phyloP scores from a whole-genome alignment of 2,113 vertebrate genomes.

The Mirounga angustirostris region DNA sequence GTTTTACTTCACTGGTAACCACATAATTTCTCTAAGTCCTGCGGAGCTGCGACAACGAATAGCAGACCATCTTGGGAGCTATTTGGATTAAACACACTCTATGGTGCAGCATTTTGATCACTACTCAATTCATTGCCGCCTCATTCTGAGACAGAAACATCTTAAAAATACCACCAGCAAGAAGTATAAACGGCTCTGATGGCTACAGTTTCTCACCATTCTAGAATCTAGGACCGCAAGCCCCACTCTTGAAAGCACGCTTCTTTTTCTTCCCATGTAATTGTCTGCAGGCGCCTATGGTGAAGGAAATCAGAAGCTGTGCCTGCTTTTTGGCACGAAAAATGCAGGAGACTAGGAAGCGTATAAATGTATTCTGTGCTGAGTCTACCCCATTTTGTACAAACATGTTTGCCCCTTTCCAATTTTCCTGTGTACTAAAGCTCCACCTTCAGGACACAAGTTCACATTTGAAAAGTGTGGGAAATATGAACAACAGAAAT shows the following conservation, averaged over 20 bases:
- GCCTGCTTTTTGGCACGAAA: slow-evolving; percentile 70
- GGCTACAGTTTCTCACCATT: not conserved
- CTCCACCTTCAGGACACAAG: slow-evolving; percentile 83
- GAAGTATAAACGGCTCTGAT: slow-evolving; percentile 25
- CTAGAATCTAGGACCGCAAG: not conserved
- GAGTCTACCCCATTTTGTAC: slow-evolving; percentile 65
- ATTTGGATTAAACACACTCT: slow-evolving; percentile 76
- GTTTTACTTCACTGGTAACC: slow-evolving; percentile 72
- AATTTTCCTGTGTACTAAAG: slow-evolving; percentile 81
- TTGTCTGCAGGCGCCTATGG: slow-evolving; percentile 26
- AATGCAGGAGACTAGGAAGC: slow-evolving; percentile 16
- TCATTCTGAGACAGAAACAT: slow-evolving; percentile 58
- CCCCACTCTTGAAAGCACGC: not conserved
- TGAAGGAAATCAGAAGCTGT: slow-evolving; percentile 44
- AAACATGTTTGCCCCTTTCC: slow-evolving; percentile 56
- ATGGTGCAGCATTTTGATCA: slow-evolving; percentile 59
- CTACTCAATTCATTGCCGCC: slow-evolving; percentile 59
- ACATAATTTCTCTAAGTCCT: slow-evolving; percentile 70
- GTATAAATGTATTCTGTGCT: not conserved
- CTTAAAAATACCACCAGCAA: slow-evolving; percentile 60
- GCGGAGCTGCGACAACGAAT: slow-evolving; percentile 57
- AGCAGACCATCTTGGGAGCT: slow-evolving; percentile 68
- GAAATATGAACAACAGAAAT: slow-evolving; percentile 56
- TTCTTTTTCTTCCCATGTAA: slow-evolving; percentile 42
- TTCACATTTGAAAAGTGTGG: slow-evolving; percentile 75